A percentile compares a stretch with the other conserved stretches of the same genome.
Evolutionary conservation across 2,797 vertebrate genomes (phyloP).

Genomic region (Salmo trutta): DNA sequence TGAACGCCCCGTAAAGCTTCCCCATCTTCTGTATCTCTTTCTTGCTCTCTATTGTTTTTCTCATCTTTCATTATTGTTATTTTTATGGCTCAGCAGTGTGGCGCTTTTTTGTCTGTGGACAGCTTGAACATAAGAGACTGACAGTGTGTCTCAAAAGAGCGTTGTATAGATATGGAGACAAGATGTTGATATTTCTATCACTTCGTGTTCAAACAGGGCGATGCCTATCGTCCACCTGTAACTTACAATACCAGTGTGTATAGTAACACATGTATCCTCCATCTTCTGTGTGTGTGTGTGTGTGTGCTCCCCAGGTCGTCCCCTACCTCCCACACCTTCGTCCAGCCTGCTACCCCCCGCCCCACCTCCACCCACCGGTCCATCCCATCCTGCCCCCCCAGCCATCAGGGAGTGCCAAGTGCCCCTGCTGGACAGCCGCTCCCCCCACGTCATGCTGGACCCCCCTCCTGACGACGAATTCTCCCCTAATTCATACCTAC

Average conservation of each 20-base stretch:
- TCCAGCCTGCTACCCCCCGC: constrained; percentile 88
- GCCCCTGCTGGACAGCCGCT: constrained; percentile 89
- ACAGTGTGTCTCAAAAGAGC: background rate
- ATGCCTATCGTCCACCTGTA: background rate
- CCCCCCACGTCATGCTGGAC: constrained; percentile 89
- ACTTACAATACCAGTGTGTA: constrained; percentile 7
- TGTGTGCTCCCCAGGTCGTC: constrained; percentile 80
- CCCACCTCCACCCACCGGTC: constrained; percentile 87
- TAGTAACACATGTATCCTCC: background rate
- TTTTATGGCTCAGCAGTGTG: constrained; percentile 2
- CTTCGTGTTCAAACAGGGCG: background rate
- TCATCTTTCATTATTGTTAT: background rate
- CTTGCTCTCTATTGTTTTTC: background rate
- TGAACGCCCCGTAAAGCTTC: constrained; percentile 16
- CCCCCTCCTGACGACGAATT: constrained; percentile 87
- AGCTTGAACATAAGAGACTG: background rate
- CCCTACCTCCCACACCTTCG: constrained; percentile 90
- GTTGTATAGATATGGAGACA: background rate
- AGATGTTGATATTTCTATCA: background rate
- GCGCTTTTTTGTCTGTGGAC: background rate
- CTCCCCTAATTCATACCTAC: constrained; percentile 86
- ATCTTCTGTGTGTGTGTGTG: background rate
- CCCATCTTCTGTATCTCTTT: constrained; percentile 18
- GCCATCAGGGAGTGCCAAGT: constrained; percentile 84
- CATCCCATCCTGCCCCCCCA: constrained; percentile 84